These are phyloP conservation scores for Gymnothorax javanicus DNA, from an alignment of 2,797 vertebrate species.

Conservation along the genomic window DNA sequence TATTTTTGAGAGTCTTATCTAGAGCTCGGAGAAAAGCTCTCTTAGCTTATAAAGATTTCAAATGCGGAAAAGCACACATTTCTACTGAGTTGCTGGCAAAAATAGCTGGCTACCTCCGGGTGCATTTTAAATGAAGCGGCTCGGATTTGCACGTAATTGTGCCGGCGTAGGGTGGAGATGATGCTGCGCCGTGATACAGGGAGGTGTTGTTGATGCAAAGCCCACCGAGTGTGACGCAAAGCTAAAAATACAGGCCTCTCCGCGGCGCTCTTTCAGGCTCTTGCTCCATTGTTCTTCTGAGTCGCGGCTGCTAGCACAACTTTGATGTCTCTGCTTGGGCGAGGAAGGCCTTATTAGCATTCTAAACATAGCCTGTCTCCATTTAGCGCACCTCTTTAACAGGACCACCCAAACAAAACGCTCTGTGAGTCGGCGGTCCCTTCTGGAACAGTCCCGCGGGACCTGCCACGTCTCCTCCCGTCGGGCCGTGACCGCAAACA, in stretches of 20 bases:
- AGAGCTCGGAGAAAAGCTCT: background rate
- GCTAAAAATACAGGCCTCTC: slow-evolving; percentile 13
- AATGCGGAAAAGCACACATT: background rate
- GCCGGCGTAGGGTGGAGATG: slow-evolving; percentile 53
- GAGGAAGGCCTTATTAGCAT: slow-evolving; percentile 69
- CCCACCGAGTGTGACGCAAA: background rate
- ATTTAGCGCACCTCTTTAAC: slow-evolving; percentile 66
- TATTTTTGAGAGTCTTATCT: background rate
- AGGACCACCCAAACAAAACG: slow-evolving; percentile 71
- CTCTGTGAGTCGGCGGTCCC: slow-evolving; percentile 35
- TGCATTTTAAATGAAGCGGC: slow-evolving; percentile 62
- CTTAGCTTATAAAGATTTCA: background rate
- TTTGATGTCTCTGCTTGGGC: slow-evolving; percentile 70
- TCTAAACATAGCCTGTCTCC: slow-evolving; percentile 62
- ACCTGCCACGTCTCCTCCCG: slow-evolving; percentile 29
- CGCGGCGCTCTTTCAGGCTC: too few species aligned
- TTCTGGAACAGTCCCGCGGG: slow-evolving; percentile 48
- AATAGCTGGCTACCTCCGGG: background rate
- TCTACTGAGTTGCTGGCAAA: slow-evolving; percentile 17
- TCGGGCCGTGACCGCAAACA: background rate
- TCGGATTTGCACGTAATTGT: slow-evolving; percentile 69
- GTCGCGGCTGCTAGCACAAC: slow-evolving; percentile 41
- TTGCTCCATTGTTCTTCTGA: background rate
- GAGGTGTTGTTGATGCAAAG: slow-evolving; percentile 28
- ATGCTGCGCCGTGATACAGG: slow-evolving; percentile 37